These are phyloP conservation scores for Chelidonichthys spinosus DNA, from an alignment of 2,797 vertebrate species.

Conservation along the genomic window DNA sequence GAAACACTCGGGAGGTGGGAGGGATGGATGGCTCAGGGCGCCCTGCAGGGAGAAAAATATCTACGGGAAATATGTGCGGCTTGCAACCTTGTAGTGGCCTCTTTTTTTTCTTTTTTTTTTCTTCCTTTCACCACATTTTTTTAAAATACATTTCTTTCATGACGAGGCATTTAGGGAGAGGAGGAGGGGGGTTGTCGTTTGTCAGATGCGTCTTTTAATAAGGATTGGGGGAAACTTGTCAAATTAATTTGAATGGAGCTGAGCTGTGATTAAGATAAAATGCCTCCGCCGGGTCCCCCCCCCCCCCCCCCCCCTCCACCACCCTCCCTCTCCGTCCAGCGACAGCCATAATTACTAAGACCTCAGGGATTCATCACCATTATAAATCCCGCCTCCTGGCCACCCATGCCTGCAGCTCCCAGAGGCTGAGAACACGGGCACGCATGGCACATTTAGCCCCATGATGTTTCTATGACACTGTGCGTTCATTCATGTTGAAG, in stretches of 20 bases:
- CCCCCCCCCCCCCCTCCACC: conserved; percentile 1
- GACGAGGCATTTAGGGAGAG: conserved; percentile 64
- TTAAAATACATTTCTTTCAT: conserved; percentile 58
- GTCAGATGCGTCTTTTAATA: conserved; percentile 76
- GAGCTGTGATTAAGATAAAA: conserved; percentile 86
- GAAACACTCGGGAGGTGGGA: conserved; percentile 88
- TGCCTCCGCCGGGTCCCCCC: conserved; percentile 67
- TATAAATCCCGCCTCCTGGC: conserved; percentile 83
- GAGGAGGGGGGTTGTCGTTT: conserved; percentile 55
- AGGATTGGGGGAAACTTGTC: conserved; percentile 82
- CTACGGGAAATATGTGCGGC: conserved; percentile 69
- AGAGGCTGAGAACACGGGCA: conserved; percentile 64
- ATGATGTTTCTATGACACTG: conserved; percentile 33
- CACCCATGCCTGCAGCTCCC: conserved; percentile 70
- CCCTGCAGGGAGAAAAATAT: conserved; percentile 70
- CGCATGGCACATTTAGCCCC: conserved; percentile 61
- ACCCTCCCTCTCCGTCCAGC: conserved; percentile 60
- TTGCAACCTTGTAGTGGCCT: conserved; percentile 55
- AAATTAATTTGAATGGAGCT: conserved; percentile 86
- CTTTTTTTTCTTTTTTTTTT: background rate
- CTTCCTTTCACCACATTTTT: conserved; percentile 22
- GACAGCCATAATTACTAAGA: conserved; percentile 84
- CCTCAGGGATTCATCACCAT: conserved; percentile 82
- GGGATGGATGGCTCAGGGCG: conserved; percentile 78
- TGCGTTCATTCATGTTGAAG: conserved; percentile 57